A percentile compares a stretch with the other conserved stretches of the same genome.
Evolutionary conservation across 2,113 vertebrate species (phyloP).

Genomic region (Hypomesus transpacificus): DNA sequence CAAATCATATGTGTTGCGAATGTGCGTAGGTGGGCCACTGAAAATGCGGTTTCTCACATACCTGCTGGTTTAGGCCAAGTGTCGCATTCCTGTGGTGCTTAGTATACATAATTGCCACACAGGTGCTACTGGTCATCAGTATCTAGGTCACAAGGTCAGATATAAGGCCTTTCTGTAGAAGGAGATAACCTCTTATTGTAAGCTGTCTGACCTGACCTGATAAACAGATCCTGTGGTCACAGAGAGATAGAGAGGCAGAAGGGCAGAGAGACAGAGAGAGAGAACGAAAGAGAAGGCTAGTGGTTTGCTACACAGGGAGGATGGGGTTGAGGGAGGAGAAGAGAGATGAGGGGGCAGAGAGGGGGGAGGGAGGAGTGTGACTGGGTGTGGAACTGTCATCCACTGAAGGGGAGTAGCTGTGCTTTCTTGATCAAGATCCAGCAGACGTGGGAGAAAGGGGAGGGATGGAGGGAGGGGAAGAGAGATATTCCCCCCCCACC

Average conservation of each 20-base stretch:
- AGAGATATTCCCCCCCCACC: slow-evolving; percentile 70
- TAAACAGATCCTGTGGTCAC: slow-evolving; percentile 50
- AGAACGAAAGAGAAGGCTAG: slow-evolving; percentile 35
- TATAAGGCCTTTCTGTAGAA: background rate
- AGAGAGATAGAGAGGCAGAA: background rate
- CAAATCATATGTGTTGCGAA: background rate
- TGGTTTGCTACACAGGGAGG: slow-evolving; percentile 29
- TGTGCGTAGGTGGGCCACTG: background rate
- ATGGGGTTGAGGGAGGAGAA: slow-evolving; percentile 37
- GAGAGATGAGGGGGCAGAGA: slow-evolving; percentile 35
- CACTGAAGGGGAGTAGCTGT: slow-evolving; percentile 61
- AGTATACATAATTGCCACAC: slow-evolving; percentile 2
- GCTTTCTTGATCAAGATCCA: slow-evolving; percentile 71
- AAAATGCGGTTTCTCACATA: slow-evolving; percentile 6
- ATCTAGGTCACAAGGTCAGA: slow-evolving; percentile 27
- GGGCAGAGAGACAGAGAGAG: background rate
- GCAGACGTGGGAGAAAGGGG: slow-evolving; percentile 55
- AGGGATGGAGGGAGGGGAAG: slow-evolving; percentile 26
- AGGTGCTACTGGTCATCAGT: slow-evolving; percentile 17
- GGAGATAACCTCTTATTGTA: no score
- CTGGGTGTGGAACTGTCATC: slow-evolving; percentile 64
- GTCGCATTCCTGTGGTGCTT: background rate
- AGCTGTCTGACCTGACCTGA: background rate
- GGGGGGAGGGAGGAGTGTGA: slow-evolving; percentile 56
- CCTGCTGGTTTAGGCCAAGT: slow-evolving; percentile 3